Percentiles rank a stretch among this genome's conserved stretches.
phyloP scores from a whole-genome alignment of 1,140 invertebrate genomes.

The Drosophila persimilis region DNA sequence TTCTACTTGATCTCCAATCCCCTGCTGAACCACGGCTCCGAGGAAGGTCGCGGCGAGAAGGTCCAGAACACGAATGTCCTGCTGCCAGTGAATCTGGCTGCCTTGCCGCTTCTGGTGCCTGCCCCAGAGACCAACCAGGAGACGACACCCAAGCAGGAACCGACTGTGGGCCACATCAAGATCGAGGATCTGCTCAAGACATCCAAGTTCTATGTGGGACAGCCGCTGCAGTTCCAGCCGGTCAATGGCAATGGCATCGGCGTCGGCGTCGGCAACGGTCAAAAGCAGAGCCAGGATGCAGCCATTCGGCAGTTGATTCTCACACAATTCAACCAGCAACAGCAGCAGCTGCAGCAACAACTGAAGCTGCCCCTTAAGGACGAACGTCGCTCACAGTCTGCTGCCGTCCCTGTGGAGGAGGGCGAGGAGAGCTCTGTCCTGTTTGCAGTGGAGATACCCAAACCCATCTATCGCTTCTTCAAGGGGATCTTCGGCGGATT shows the following conservation, averaged over 20 bases:
- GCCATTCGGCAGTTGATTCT: constrained; percentile 31
- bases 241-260: constrained; percentile 12
- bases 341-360: constrained; percentile 21
- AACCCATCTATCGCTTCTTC: constrained; percentile 69
- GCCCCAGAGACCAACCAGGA: constrained; percentile 4
- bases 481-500: constrained; percentile 64
- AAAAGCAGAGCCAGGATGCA: constrained; percentile 23
- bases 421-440: constrained; percentile 57
- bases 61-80: constrained; percentile 11
- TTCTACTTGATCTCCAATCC: constrained; percentile 49
- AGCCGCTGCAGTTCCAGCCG: constrained; percentile 16
- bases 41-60: constrained; percentile 12
- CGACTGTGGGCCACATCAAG: constrained; percentile 5
- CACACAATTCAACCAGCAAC: constrained; percentile 15
- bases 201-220: constrained; percentile 29
- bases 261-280: constrained; percentile 5
- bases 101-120: constrained; percentile 35
- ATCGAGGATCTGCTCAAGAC: constrained; percentile 36
- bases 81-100: constrained; percentile 38
- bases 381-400: constrained; percentile 40
- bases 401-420: neutral
- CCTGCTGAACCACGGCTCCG: constrained; percentile 2
- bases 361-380: constrained; percentile 16
- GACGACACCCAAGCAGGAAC: neutral
- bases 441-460: constrained; percentile 68